Evolutionary conservation across 2,888 invertebrate genomes (phyloP).

Genomic region (Hermodice carunculata): DNA sequence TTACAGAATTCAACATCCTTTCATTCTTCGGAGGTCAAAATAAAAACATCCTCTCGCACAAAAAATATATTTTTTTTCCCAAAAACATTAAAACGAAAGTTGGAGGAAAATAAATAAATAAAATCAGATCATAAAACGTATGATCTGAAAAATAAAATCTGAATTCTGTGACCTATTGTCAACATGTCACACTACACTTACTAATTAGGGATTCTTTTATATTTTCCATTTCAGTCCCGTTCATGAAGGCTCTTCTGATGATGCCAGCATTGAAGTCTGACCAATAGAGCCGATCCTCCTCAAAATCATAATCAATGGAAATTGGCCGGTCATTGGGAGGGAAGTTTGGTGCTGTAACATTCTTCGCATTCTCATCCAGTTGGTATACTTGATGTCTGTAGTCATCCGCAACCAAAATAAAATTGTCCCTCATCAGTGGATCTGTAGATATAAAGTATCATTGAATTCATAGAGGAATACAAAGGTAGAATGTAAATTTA

Average conservation of each 20-base stretch:
- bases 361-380: conserved; percentile 68
- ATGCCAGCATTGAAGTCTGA: conserved; percentile 77
- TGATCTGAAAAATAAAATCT: too few relatives aligned
- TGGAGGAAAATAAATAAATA: too few relatives aligned
- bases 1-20: too few relatives aligned
- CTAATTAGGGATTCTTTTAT: conserved; percentile 4
- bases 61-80: too few relatives aligned
- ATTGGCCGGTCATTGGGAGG: conserved; percentile 73
- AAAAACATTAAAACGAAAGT: too few relatives aligned
- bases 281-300: conserved; percentile 80
- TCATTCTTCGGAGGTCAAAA: too few relatives aligned
- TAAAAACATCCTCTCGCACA: too few relatives aligned
- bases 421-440: conserved; percentile 48
- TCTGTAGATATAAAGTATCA: conserved; percentile 30
- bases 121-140: too few relatives aligned
- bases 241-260: conserved; percentile 51
- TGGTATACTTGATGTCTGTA: conserved; percentile 80
- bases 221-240: conserved; percentile 43
- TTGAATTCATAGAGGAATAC: neutral
- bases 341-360: conserved; percentile 20
- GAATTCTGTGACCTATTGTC: too few relatives aligned
- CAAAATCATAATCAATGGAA: conserved; percentile 87
- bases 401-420: conserved; percentile 60
- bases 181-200: too few relatives aligned
- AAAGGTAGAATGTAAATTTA: too few relatives aligned